Base-by-base conservation (phyloP, 2,888 invertebrate genomes). In the Hartigia nigra region DNA sequence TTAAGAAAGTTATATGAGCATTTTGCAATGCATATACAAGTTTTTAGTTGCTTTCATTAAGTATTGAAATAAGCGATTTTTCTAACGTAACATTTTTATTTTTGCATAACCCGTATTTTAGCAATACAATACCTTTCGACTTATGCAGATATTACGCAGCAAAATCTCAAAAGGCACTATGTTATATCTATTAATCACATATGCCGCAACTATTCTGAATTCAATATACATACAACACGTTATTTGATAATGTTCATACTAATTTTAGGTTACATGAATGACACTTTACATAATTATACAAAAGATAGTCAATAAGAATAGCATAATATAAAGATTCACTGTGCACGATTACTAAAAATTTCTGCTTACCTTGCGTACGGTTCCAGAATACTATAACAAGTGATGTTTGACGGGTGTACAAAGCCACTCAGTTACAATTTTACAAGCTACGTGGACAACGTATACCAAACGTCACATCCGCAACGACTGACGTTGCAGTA, bases 361-460 rank as follows among this genome's bases (percentile, higher is more conserved):
- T 86, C 79, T 76, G 85, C 84, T 83, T 80, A 85, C 84, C 84
- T 83, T 85, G 78, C 78, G 76, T 79, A 81, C 83, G 74, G 79
- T 69, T 76, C 80, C 81, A 82, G 78, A 76, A 82, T 79, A 78
- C 80, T 82, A 80, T 34, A 79, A 79, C 69, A 80, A 87, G 77
- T 88, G 86, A 81, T 81, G 76, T 84, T 82, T 83, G 83, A 86
- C 86, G 85, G 82, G 81, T 78, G 80, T 80, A 77, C 9, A 55
- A 55, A 55, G 55, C 55, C 72, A 31, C 31, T 72, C 31, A 77
- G 79, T 69, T 80, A 81, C 37, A 75, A 74, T 77, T 80, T 77
- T 35, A 81, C 78, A 75, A 86, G 86, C 89, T 88, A 89, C 89
- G 89, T 89, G 89, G 89, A 88, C 83, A 83, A 81, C 84, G 82